These are phyloP conservation scores for Siphamia tubifer DNA, from an alignment of 2,113 vertebrate genomes.

Conservation along the genomic window DNA sequence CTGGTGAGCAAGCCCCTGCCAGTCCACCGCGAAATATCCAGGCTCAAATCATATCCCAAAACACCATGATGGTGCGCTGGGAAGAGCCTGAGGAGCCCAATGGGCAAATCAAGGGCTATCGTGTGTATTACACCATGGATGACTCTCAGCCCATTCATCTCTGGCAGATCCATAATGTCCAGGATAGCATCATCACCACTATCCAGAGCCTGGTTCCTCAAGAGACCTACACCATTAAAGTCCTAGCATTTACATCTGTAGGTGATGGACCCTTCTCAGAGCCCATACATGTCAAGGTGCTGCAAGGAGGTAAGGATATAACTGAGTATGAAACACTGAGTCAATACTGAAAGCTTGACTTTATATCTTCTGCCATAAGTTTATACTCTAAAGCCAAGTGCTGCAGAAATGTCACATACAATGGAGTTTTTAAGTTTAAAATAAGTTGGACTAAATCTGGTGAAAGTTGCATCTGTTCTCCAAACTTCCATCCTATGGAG, in stretches of 20 bases:
- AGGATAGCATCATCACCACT: slow-evolving; percentile 94
- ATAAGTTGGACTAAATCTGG: background rate
- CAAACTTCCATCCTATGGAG: background rate
- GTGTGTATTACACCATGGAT: slow-evolving; percentile 97
- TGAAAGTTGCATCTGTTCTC: background rate
- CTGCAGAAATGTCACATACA: background rate
- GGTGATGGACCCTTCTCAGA: slow-evolving; percentile 96
- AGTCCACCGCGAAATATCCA: slow-evolving; percentile 94
- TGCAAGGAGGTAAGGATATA: slow-evolving; percentile 89
- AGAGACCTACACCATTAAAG: slow-evolving; percentile 93
- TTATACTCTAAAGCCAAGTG: background rate
- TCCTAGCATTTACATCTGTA: slow-evolving; percentile 96
- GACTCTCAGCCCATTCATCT: slow-evolving; percentile 87
- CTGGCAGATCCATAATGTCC: slow-evolving; percentile 97
- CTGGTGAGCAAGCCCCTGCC: slow-evolving; percentile 94
- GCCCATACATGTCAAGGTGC: slow-evolving; percentile 95
- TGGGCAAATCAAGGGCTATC: slow-evolving; percentile 94
- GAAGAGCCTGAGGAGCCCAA: slow-evolving; percentile 98
- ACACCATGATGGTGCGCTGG: slow-evolving; percentile 98
- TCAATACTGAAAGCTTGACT: background rate
- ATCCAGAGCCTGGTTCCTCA: slow-evolving; percentile 91
- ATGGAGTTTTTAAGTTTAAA: background rate
- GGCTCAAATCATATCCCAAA: slow-evolving; percentile 91
- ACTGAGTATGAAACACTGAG: background rate
- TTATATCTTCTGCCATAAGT: background rate